These are phyloP conservation scores for Physeter macrocephalus DNA, from an alignment of 2,113 vertebrate genomes.

Conservation along the genomic window DNA sequence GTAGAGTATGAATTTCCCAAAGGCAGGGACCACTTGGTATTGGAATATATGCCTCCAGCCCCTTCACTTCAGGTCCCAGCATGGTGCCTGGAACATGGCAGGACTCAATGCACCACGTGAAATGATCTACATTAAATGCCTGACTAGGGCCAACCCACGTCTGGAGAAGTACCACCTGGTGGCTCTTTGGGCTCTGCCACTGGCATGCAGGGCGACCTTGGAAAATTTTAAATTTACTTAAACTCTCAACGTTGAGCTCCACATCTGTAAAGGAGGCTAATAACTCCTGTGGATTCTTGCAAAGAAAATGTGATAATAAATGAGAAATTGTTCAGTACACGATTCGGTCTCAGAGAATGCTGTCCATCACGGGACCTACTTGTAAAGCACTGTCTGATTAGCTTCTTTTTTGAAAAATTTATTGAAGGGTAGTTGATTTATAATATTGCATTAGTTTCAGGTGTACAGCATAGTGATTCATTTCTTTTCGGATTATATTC, in stretches of 20 bases:
- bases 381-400: background rate
- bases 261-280: background rate
- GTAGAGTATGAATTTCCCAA: rapidly evolving
- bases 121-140: background rate
- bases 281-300: background rate
- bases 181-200: background rate
- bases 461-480: background rate
- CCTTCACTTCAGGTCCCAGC: rapidly evolving
- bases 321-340: rapidly evolving
- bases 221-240: background rate
- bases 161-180: background rate
- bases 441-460: background rate
- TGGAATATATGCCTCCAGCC: rapidly evolving
- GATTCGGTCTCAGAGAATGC: rapidly evolving
- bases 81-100: rapidly evolving
- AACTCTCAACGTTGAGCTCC: background rate
- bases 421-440: background rate
- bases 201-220: background rate
- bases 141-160: rapidly evolving
- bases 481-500: background rate
- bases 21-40: too few species aligned
- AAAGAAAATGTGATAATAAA: background rate
- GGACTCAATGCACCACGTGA: rapidly evolving
- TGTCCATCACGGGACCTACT: background rate
- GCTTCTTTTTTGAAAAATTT: too few species aligned